These are phyloP conservation scores for Penaeus japonicus DNA, from an alignment of 1,140 invertebrate species.

Conservation along the genomic window DNA sequence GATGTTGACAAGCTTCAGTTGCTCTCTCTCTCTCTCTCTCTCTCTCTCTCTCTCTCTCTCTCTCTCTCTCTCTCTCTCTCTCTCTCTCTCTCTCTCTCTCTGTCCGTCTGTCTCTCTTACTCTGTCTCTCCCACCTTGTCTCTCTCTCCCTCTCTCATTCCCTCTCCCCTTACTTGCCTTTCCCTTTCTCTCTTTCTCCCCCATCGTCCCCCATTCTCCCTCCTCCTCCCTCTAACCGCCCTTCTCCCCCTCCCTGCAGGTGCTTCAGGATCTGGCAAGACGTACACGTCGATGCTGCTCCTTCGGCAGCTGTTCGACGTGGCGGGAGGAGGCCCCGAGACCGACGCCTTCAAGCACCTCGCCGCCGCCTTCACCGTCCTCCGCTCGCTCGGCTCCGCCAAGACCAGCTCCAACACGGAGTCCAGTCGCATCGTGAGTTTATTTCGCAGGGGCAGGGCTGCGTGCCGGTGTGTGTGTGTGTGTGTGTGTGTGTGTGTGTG, in stretches of 20 bases:
- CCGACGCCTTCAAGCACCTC: constrained; percentile 95
- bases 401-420: constrained; percentile 88
- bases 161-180: too few relatives aligned
- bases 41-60: too few relatives aligned
- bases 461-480: too few relatives aligned
- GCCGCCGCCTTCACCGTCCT: constrained; percentile 93
- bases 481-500: too few relatives aligned
- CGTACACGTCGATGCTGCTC: constrained; percentile 90
- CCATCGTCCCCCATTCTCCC: neutral
- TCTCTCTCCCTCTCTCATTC: too few relatives aligned
- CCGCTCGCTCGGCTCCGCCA: constrained; percentile 87
- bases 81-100: neutral
- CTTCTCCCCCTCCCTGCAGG: constrained; percentile 68
- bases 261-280: constrained; percentile 93
- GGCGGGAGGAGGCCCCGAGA: constrained; percentile 91
- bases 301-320: constrained; percentile 90
- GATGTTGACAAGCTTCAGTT: too few relatives aligned
- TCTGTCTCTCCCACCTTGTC: too few relatives aligned
- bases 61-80: too few relatives aligned
- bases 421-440: constrained; percentile 88
- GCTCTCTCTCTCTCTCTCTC: too few relatives aligned
- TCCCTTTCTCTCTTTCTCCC: neutral
- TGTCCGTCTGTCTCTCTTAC: neutral
- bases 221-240: too few relatives aligned
- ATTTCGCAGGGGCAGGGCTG: too few relatives aligned